These are phyloP conservation scores for Asarcornis scutulata DNA, from an alignment of 2,113 vertebrate genomes.

Conservation along the genomic window DNA sequence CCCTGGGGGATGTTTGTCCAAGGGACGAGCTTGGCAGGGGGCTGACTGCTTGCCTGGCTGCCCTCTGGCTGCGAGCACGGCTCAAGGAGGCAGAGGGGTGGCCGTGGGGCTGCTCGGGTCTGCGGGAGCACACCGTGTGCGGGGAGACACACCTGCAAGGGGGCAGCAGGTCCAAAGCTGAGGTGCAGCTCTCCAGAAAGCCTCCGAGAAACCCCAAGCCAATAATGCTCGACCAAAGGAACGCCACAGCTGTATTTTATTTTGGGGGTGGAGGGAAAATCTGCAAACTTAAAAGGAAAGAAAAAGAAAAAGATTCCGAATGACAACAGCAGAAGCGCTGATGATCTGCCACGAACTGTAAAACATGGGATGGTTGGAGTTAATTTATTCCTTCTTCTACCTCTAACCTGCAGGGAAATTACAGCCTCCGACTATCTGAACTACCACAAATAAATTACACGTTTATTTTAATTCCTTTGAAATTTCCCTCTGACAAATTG, in stretches of 20 bases:
- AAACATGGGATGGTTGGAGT: background rate
- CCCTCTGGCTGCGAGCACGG: background rate
- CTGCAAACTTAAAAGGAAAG: rapidly evolving
- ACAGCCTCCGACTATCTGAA: background rate
- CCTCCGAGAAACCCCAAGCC: background rate
- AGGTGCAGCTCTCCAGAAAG: background rate
- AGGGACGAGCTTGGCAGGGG: background rate
- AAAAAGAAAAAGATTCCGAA: background rate
- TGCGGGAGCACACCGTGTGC: background rate
- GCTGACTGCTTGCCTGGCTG: too few relatives aligned
- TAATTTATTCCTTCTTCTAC: background rate
- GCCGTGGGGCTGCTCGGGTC: background rate
- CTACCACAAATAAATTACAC: background rate
- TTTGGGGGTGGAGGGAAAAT: background rate
- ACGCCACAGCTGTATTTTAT: background rate
- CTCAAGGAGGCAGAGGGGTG: background rate
- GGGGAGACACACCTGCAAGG: too few relatives aligned
- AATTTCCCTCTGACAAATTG: conserved; percentile 12
- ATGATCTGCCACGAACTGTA: background rate
- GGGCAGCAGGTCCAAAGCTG: background rate
- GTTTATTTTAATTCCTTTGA: background rate
- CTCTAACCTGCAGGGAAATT: background rate
- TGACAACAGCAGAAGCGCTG: background rate
- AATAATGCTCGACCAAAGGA: background rate
- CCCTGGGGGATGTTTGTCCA: rapidly evolving